Base-by-base conservation (phyloP, 2,797 vertebrate species). In the Xiphorhynchus erythropygius region DNA sequence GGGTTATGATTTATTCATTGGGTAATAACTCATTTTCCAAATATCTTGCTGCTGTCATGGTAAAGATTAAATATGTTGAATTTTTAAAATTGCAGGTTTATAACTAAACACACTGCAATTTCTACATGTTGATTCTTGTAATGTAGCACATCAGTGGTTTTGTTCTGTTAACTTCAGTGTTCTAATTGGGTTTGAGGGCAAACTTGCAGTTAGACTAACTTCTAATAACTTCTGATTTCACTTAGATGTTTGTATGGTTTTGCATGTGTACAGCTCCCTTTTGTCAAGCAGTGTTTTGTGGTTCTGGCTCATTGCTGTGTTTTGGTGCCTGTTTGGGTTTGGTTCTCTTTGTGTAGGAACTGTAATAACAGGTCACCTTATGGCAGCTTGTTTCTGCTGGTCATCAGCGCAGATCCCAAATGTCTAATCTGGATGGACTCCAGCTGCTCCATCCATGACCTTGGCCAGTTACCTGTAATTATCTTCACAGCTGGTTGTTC, bases 391-490 rank as follows among this genome's bases (percentile, higher is more conserved):
- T 74, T 86, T 71, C 42, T 78, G 87, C 44, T 22, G 17, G 44
- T 35, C 53, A 30, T 47, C 27, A 13, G 0, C 0, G 0, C 33
- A 59, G 22, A 42, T 89, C 77, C 35, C 50, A 47, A 59, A 25
- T 76, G 46, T 60, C 63, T 52, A 62, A 42, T 47, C 55, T 87
- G 84, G 16, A 11, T 65, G 60, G 44, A 77, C 68, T 46, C 52
- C 52, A 59, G 35, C 56, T 79, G 50, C 5, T 69, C 50, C 7
- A 6, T 76, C 59, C 65, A 7, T 69, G 79, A 63, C 35, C 50
- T 37, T 55, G 41, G 25, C 60, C 57, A 56, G 13, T 63, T 59
- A 79, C 76, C 64, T 92, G 62, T 50, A 44, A 62, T 76, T 78
- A 62, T 14, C 53, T 68, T 81, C 67, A 30, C 59, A 76, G 63